A percentile compares a stretch with the other conserved stretches of the same genome.
Conservation (phyloP, 2,888 invertebrate species). For the Myopa tessellatipennis region DNA sequence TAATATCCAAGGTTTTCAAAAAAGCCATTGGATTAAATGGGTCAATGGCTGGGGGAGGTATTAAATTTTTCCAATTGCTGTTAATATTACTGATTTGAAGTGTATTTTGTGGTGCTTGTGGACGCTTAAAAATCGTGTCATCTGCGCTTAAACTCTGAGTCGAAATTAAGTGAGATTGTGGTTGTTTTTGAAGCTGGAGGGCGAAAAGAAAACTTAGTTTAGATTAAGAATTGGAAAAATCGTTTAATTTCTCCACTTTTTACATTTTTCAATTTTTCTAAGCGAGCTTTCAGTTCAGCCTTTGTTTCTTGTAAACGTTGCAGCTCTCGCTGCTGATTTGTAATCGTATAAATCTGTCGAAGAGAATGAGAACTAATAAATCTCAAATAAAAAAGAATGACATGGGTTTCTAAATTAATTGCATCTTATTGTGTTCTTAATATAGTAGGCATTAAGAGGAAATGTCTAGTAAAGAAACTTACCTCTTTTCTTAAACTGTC, state of each 20-base stretch:
- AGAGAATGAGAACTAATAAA: background rate
- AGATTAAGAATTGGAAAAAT: background rate
- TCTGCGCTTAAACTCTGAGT: background rate
- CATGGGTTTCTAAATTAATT: background rate
- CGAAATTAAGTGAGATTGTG: background rate
- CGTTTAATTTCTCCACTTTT: too few species aligned
- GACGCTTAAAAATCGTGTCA: background rate
- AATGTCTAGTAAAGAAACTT: background rate
- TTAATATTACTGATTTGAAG: background rate
- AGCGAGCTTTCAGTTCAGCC: background rate
- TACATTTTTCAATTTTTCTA: background rate
- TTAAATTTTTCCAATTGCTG: background rate
- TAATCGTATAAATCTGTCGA: background rate
- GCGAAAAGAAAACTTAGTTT: background rate
- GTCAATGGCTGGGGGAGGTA: background rate
- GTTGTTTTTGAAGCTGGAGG: background rate
- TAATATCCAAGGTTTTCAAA: slow-evolving; percentile 9
- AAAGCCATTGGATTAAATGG: slow-evolving; percentile 28
- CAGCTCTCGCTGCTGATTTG: background rate
- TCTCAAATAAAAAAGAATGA: background rate
- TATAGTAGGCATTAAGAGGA: too few species aligned
- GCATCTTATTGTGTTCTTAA: too few species aligned
- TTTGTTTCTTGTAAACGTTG: background rate
- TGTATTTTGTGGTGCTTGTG: background rate
- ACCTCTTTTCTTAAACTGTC: slow-evolving; percentile 6